phyloP scores from a whole-genome alignment of 1,140 invertebrate species.

The Drosophila sucinea region DNA sequence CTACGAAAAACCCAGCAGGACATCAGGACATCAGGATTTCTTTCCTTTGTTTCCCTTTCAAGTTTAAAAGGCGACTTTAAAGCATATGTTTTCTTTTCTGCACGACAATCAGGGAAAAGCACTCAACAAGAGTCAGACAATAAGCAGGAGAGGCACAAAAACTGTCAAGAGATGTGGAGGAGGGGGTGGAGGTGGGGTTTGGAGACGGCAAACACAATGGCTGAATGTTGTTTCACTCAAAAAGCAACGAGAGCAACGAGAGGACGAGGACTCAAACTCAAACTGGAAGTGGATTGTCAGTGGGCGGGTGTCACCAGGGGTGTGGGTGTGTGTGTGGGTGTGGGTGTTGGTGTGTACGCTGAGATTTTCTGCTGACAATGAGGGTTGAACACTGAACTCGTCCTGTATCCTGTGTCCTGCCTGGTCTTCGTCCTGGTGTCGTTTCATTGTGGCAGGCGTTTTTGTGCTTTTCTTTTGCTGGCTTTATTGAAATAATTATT shows the following conservation, averaged over 20 bases:
- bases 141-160: conserved; percentile 50
- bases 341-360: conserved; percentile 13
- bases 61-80: conserved; percentile 66
- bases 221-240: conserved; percentile 74
- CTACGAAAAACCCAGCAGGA: conserved; percentile 59
- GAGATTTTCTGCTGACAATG: conserved; percentile 76
- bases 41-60: conserved; percentile 36
- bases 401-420: neutral
- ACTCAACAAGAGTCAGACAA: conserved; percentile 78
- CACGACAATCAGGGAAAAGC: conserved; percentile 52
- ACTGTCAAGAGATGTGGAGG: conserved; percentile 1
- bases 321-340: conserved; percentile 15
- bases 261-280: conserved; percentile 9
- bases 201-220: conserved; percentile 68
- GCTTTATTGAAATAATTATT: conserved; percentile 83
- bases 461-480: conserved; percentile 79
- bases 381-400: conserved; percentile 59
- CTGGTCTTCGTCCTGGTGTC: conserved; percentile 7
- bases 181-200: neutral
- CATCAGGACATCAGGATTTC: conserved; percentile 3
- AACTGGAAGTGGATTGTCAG: conserved; percentile 61
- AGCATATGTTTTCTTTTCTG: conserved; percentile 59
- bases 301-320: conserved; percentile 29
- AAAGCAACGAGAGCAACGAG: conserved; percentile 65
- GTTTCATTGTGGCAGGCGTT: conserved; percentile 64